These are phyloP conservation scores for Leptestheria dahalacensis DNA, from an alignment of 1,140 invertebrate species.

Conservation along the genomic window DNA sequence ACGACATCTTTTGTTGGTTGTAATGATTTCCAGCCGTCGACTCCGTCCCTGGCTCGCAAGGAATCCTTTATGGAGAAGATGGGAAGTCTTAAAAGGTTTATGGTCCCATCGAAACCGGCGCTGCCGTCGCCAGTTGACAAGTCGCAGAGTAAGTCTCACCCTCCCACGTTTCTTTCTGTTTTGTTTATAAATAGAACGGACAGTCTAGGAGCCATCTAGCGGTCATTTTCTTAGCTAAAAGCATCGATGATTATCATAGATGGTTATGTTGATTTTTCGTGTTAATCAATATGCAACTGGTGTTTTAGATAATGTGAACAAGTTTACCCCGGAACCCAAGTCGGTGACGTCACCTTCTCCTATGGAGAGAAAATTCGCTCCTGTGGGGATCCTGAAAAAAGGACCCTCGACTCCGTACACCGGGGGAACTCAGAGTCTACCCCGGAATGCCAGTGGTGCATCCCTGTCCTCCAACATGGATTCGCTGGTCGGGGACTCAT, in stretches of 20 bases:
- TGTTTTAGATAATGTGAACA: background rate
- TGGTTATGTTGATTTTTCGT: no score
- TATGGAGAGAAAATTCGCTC: conserved; percentile 15
- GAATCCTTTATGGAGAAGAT: conserved; percentile 29
- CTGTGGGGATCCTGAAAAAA: conserved; percentile 10
- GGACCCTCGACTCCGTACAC: background rate
- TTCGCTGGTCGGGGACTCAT: background rate
- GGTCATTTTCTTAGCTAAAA: no score
- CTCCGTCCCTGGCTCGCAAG: conserved; percentile 22
- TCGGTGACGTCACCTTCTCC: conserved; percentile 10
- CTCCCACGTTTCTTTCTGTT: no score
- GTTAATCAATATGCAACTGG: no score
- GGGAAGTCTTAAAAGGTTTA: conserved; percentile 33
- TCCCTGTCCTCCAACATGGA: conserved; percentile 18
- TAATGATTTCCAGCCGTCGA: conserved; percentile 16
- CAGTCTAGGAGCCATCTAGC: no score
- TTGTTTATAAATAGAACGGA: no score
- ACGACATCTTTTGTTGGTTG: background rate
- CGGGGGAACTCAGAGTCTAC: conserved; percentile 15
- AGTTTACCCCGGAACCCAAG: conserved; percentile 3
- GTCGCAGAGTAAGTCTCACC: conserved; percentile 15
- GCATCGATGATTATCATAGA: no score
- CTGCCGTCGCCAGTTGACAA: conserved; percentile 28
- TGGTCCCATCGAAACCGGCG: conserved; percentile 31
- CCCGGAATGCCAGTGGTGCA: conserved; percentile 19